Evolutionary conservation across 2,797 vertebrate genomes (phyloP), one percentile per base, ranked within the genome.

Genomic region (Bovichtus variegatus): DNA sequence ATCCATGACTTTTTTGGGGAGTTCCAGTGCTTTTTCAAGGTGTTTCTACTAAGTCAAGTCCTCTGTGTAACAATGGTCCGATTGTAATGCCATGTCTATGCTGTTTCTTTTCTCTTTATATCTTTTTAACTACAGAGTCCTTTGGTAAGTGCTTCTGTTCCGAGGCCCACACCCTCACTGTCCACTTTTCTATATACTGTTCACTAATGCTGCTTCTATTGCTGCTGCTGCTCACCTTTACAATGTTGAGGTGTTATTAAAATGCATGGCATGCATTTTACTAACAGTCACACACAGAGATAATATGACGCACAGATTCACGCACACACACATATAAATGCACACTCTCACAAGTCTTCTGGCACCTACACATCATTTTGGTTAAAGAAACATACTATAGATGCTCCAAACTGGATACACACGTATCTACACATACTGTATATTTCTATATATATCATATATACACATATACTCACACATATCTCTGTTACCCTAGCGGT

Each of bases 101-200:
- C 97, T 99, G 97, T 99, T 95, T 99, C 96, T 99, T 97, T 97
- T 98, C 97, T 99, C 96, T 99, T 96, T 97, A 96, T 99, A 97
- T 99, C 92, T 97, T 97, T 98, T 97, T 99, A 93, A 92, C 98
- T 96, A 97, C 98, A 99, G 98, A 99, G 97, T 99, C 98, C 95
- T 99, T 99, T 98, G 98, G 98, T 99, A 99, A 99, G 98, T 99
- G 96, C 96, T 97, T 97, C 91, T 97, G 97, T 96, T 97, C 96
- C 96, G 95, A 98, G 97, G 97, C 96, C 95, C 96, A 97, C 96
- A 88, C 88, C 93, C 91, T 93, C 87, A 93, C 91, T 91, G 91
- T 87, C 82, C 86, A 92, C 92, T 75, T 77, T 65, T 91, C 79
- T 89, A 78, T 88, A 96, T 96, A 95, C 95, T 91, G 68, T 87